phyloP scores from a whole-genome alignment of 2,888 invertebrate genomes.

The Plusia festucae region DNA sequence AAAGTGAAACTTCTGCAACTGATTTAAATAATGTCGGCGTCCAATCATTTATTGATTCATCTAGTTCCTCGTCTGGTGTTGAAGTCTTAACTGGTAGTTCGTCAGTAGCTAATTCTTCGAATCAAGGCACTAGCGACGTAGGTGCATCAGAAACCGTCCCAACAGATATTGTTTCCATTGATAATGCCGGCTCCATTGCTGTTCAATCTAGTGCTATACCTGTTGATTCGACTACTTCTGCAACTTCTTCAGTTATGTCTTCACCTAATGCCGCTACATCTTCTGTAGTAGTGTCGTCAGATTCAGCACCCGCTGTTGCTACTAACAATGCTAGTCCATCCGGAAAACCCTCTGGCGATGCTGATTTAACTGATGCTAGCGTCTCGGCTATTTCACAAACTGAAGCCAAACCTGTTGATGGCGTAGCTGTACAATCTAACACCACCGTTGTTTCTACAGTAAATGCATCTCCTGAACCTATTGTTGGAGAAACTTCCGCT shows the following conservation, averaged over 20 bases:
- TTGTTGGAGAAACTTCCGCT: too few species aligned
- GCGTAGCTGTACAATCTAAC: too few species aligned
- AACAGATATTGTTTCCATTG: not conserved
- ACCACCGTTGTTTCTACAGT: too few species aligned
- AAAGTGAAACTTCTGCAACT: not conserved
- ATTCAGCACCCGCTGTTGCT: too few species aligned
- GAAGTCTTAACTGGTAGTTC: not conserved
- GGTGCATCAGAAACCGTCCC: constrained; percentile 14
- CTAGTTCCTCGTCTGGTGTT: not conserved
- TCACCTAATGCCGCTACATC: constrained; percentile 12
- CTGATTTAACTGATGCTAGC: not conserved
- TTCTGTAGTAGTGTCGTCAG: not conserved
- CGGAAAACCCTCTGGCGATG: not conserved
- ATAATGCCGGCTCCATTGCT: not conserved
- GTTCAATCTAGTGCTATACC: not conserved
- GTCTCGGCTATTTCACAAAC: not conserved
- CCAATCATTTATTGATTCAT: not conserved
- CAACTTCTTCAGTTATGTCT: constrained; percentile 17
- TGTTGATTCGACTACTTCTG: not conserved
- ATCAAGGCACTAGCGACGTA: not conserved
- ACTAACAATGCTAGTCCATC: too few species aligned
- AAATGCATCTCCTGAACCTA: too few species aligned
- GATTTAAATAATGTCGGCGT: constrained; percentile 3
- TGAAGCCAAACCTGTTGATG: not conserved
- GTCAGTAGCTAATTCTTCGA: not conserved